Base-by-base conservation (phyloP, 2,113 vertebrate species). In the Atractosteus spatula region DNA sequence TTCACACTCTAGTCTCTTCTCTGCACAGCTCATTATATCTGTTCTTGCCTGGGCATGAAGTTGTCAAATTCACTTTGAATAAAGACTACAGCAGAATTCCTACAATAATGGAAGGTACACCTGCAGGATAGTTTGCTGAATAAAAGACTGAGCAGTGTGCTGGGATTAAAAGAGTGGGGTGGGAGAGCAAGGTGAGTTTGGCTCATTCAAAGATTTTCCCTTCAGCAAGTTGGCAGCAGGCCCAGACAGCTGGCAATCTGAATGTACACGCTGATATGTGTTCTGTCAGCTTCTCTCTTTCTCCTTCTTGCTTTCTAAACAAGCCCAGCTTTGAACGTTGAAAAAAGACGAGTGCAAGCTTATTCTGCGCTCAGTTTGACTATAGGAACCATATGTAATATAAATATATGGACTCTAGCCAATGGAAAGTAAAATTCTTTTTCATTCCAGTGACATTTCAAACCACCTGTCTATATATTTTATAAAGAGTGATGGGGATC, bases 181-280 rank as follows among this genome's bases (percentile, higher is more conserved):
- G 54, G 66, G n/a, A 3, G 13, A 14, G n/a, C 14, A 61, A 16
- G 3, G 14, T 41, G 17, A 56, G 75, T 66, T 78, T 86, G 81
- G 65, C 80, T 71, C 3, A 61, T 81, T 76, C 47, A 68, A 42
- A 71, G 82, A 76, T 77, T 86, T 87, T 85, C 83, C 83, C 85
- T 13, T 78, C 81, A 76, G 78, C 62, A 74, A 14, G 72, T 71
- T 85, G 87, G 85, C 84, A 80, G 73, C 47, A 42, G 72, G 82
- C 85, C 84, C 78, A 72, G 78, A 13, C 74, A 66, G 55, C 72
- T 72, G 76, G 63, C 5, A 71, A 74, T 17, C 69, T 16, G 41
- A 66, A 14, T 66, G 41, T n/a, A 66, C 14, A 47, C 17, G 55
- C 59, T 47, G 42, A 71, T 51, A 47, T 51, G 12, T 41, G 14